Evolutionary conservation across 2,113 vertebrate species (phyloP), one percentile per base, ranked within the genome.

Genomic region (Ceyx margarethae): DNA sequence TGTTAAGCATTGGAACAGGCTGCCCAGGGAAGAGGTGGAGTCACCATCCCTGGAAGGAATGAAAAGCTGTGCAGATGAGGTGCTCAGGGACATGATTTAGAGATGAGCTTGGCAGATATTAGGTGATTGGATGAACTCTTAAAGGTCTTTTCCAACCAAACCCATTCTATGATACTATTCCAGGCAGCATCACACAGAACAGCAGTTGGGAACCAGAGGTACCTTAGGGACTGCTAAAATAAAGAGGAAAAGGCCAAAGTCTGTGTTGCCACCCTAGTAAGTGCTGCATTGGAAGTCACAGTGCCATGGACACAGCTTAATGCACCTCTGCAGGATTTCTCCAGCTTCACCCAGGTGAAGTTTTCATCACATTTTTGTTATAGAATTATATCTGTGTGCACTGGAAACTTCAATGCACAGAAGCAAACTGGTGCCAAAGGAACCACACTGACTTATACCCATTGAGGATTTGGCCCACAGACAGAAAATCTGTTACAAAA

Each of bases 271-370:
- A n/a, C 25, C 50, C 40, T 7, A 31, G n/a, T 50, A 77, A 53
- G 22, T 6, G 12, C 21, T 68, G 62, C 43, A 62, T 14, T 58
- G 51, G 57, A 81, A 11, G 45, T 61, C n/a, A 48, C 0, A 0
- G 42, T 42, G 19, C 75, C 43, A 43, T 26, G 45, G 9, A 74
- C 14, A 58, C 9, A 67, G 53, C 58, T 60, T 75, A 57, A 75
- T 2, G 2, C n/a, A 57, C 14, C 26, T 42, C 15, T 33, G 23
- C 45, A 87, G n/a, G 37, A 62, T 42, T 46, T 2, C 1, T 37
- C 18, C 42, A 84, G 25, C 46, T 61, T 73, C 28, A 82, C 37
- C 37, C 26, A 43, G 13, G 0, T 45, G 35, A 84, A 25, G 25
- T 54, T 42, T 61, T 85, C 19, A 67, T 57, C 26, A 60, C 29